A percentile compares a stretch with the other conserved stretches of the same genome.
Evolutionary conservation across 2,888 invertebrate genomes (phyloP).

Genomic region (Cantharis rustica): DNA sequence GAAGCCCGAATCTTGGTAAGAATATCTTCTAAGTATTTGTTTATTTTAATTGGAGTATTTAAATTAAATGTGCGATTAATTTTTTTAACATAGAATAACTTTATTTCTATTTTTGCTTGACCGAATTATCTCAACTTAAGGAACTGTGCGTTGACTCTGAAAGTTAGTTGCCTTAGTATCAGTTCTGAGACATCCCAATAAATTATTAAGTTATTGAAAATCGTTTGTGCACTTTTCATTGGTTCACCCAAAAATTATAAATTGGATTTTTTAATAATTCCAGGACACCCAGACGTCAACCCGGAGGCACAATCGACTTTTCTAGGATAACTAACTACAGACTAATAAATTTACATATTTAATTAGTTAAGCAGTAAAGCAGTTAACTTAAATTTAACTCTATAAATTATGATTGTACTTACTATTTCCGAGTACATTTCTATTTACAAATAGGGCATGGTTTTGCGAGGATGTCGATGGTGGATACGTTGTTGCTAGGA

Average conservation of each 20-base stretch:
- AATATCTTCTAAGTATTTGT: too few relatives aligned
- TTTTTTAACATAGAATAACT: too few relatives aligned
- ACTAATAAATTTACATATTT: not conserved
- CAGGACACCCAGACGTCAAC: too few relatives aligned
- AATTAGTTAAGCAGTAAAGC: not conserved
- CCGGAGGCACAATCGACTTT: not conserved
- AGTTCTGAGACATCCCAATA: not conserved
- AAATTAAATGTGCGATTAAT: too few relatives aligned
- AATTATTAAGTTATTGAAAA: not conserved
- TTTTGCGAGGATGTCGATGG: conserved; percentile 34
- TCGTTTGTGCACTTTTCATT: not conserved
- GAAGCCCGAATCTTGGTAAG: too few relatives aligned
- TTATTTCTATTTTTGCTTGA: too few relatives aligned
- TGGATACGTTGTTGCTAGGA: conserved; percentile 35
- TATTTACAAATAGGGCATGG: conserved; percentile 39
- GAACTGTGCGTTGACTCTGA: too few relatives aligned
- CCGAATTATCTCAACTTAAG: too few relatives aligned
- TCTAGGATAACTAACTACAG: not conserved
- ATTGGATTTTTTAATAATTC: too few relatives aligned
- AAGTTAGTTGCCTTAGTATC: too few relatives aligned
- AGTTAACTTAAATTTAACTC: not conserved
- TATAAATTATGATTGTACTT: not conserved
- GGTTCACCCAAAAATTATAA: too few relatives aligned
- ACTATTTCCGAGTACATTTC: conserved; percentile 38
- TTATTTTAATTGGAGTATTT: too few relatives aligned